Evolutionary conservation across 2,797 vertebrate genomes (phyloP).

Genomic region (Rousettus madagascariensis): DNA sequence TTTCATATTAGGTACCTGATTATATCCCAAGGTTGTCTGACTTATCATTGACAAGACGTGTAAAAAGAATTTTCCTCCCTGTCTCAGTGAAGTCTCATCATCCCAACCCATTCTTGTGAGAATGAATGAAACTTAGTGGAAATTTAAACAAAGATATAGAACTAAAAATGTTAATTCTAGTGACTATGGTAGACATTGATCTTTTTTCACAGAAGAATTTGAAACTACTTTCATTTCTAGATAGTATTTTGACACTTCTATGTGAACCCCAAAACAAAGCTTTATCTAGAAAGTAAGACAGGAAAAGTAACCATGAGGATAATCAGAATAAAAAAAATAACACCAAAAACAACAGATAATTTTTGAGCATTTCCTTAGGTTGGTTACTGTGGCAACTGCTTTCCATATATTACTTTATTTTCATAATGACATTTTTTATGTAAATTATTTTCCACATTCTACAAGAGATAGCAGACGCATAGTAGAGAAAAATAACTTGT

Average conservation of each 20-base stretch:
- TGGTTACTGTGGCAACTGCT: not conserved
- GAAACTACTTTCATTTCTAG: not conserved
- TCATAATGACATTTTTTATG: not conserved
- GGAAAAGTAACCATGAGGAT: not conserved
- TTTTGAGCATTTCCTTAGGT: not conserved
- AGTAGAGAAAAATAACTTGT: not conserved
- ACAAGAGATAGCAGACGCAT: not conserved
- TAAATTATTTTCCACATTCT: constrained; percentile 23
- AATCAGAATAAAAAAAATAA: not conserved
- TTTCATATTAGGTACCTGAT: constrained; percentile 34
- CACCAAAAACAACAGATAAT: not conserved
- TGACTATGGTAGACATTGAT: not conserved
- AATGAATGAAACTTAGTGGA: not conserved
- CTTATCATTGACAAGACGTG: constrained; percentile 34
- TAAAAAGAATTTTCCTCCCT: not conserved
- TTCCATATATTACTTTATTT: not conserved
- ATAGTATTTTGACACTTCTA: not conserved
- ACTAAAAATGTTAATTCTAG: not conserved
- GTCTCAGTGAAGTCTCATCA: not conserved
- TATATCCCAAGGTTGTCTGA: not conserved
- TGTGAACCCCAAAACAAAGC: not conserved
- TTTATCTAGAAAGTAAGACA: not conserved
- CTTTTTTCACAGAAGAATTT: not conserved
- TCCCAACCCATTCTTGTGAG: not conserved
- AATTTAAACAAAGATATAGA: not conserved